Base-by-base conservation (phyloP, 2,888 invertebrate species). In the Elegia similella region DNA sequence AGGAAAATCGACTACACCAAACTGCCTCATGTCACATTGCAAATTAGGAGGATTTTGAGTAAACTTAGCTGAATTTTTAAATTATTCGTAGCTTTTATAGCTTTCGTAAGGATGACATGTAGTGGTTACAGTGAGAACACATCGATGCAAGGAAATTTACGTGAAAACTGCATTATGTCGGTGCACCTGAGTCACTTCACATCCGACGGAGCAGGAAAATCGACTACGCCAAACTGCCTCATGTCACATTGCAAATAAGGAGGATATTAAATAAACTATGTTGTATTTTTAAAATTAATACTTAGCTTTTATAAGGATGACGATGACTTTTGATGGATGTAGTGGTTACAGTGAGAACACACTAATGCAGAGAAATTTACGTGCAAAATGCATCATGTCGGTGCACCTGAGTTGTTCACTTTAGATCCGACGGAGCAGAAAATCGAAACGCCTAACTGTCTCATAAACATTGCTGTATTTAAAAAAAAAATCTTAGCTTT, bases 381-480 rank as follows among this genome's bases (percentile, higher is more conserved):
- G 60, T 59, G 52, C 55, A 46, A 56, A 59, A 61, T 61, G 61
- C 60, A 66, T 60, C 60, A 53, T 30, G 62, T 61, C 59, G 60
- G 12, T 50, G 32, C 34, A 50, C 59, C 53, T 60, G 56, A 43
- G 53, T 52, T n/a, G n/a, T n/a, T n/a, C 56, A 58, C 61, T 58
- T 64, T 62, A 63, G 65, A 61, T 29, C 23, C 47, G 38, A 32
- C 60, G 59, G 47, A 47, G 59, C 60, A 34, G 12, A 44, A 54
- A 44, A 44, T 44, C 16, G 29, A 55, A n/a, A 50, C 34, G 34
- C 50, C 32, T 2, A 16, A 17, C 10, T 2, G 17, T 12, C 46
- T 17, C 3, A 34, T 12, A 12, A 12, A 2, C 5, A 38, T 38
- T 12, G 34, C 10, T n/a, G n/a, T n/a, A n/a, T n/a, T n/a, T n/a